Evolutionary conservation across 1,140 invertebrate genomes (phyloP).

Genomic region (Lanistes nyassanus): DNA sequence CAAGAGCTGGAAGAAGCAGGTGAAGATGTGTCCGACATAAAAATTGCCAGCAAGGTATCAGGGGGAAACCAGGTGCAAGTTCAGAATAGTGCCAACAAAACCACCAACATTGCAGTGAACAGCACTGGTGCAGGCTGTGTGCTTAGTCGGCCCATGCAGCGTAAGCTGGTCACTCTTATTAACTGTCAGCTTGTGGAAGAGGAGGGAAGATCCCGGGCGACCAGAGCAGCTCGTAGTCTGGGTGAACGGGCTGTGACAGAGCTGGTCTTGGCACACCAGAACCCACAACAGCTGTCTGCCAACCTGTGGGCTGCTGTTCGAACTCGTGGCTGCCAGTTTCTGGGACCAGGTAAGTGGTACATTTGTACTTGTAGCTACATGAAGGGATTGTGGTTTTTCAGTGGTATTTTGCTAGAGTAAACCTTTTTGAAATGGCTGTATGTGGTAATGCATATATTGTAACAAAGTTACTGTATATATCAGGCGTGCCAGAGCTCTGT

Average conservation of each 20-base stretch:
- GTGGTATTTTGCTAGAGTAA: too few species aligned
- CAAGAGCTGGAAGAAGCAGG: constrained; percentile 14
- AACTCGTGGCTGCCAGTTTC: constrained; percentile 96
- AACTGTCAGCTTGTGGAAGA: constrained; percentile 93
- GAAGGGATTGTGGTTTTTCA: too few species aligned
- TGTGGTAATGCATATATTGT: too few species aligned
- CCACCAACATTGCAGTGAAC: not conserved
- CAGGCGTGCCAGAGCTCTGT: too few species aligned
- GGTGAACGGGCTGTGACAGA: constrained; percentile 96
- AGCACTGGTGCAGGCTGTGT: constrained; percentile 35
- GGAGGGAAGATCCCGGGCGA: constrained; percentile 81
- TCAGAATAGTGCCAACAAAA: constrained; percentile 1
- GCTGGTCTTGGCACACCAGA: constrained; percentile 93
- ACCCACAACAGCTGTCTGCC: constrained; percentile 89
- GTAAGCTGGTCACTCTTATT: constrained; percentile 90
- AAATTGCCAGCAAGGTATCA: not conserved
- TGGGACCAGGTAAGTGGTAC: constrained; percentile 83
- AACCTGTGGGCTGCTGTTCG: constrained; percentile 97
- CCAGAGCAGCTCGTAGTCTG: constrained; percentile 82
- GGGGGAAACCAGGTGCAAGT: not conserved
- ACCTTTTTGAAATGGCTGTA: too few species aligned
- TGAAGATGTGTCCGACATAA: constrained; percentile 10
- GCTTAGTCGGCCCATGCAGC: constrained; percentile 92
- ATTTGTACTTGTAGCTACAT: too few species aligned
- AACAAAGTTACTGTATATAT: too few species aligned